Percentiles rank a stretch among this genome's conserved stretches.
Conservation (phyloP, 1,140 invertebrate genomes). For the Pectinophora gossypiella region DNA sequence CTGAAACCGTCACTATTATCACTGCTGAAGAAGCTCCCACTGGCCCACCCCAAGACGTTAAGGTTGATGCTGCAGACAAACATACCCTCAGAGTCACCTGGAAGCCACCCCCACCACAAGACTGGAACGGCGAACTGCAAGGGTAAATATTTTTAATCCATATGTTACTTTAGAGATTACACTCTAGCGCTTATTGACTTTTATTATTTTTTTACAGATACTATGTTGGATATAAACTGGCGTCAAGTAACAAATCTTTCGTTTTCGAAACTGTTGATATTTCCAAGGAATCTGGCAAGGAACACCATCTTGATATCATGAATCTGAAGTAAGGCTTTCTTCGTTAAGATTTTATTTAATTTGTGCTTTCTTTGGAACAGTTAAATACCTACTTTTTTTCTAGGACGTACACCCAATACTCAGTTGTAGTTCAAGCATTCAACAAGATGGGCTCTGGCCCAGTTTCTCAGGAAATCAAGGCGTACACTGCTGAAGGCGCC, state of each 20-base stretch:
- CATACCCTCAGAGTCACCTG: conserved; percentile 94
- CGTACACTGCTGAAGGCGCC: conserved; percentile 94
- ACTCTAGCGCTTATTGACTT: neutral
- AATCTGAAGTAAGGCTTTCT: conserved; percentile 81
- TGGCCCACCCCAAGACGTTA: conserved; percentile 87
- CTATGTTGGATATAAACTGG: conserved; percentile 93
- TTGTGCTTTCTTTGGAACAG: neutral
- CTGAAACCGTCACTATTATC: conserved; percentile 93
- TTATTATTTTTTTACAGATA: conserved; percentile 72
- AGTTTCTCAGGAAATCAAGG: conserved; percentile 90
- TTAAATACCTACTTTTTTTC: conserved; percentile 19
- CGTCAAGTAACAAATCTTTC: conserved; percentile 91
- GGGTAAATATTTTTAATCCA: conserved; percentile 70
- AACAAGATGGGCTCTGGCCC: conserved; percentile 96
- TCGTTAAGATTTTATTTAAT: too few relatives aligned
- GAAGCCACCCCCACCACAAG: conserved; percentile 92
- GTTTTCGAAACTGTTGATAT: conserved; percentile 95
- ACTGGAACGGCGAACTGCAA: conserved; percentile 95
- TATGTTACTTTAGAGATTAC: neutral
- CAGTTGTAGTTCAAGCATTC: conserved; percentile 95
- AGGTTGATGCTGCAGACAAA: conserved; percentile 94
- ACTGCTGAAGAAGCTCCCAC: conserved; percentile 96
- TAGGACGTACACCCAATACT: conserved; percentile 95
- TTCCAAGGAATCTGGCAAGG: conserved; percentile 92
- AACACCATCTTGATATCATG: conserved; percentile 89